phyloP scores from a whole-genome alignment of 2,797 vertebrate genomes.

The Spheniscus humboldti region DNA sequence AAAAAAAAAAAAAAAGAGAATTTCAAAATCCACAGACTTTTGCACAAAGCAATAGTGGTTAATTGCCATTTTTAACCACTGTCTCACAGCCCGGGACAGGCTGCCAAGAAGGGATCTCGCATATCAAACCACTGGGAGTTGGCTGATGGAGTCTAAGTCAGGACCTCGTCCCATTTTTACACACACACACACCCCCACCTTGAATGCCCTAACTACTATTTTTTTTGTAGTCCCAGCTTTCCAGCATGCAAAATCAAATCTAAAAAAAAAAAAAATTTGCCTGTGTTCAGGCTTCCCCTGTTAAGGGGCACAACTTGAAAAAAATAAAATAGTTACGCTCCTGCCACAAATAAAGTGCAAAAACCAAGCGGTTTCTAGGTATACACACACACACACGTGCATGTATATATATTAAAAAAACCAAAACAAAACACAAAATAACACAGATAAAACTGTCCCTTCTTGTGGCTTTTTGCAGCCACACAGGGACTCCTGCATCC shows the following conservation, averaged over 20 bases:
- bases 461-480: background rate
- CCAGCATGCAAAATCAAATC: background rate
- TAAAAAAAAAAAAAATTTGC: background rate
- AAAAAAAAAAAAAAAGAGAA: background rate
- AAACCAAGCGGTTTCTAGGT: constrained; percentile 39
- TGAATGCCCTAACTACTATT: background rate
- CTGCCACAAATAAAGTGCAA: constrained; percentile 64
- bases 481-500: background rate
- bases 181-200: background rate
- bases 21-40: background rate
- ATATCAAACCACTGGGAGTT: background rate
- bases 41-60: constrained; percentile 33
- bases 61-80: background rate
- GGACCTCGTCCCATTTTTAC: background rate
- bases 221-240: background rate
- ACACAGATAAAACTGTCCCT: background rate
- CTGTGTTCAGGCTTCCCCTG: background rate
- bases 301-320: background rate
- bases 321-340: background rate
- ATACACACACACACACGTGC: background rate
- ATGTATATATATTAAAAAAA: background rate
- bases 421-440: background rate
- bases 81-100: background rate
- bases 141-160: background rate
- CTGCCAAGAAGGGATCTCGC: background rate